Base-by-base conservation (phyloP, 2,113 vertebrate genomes). In the Piliocolobus tephrosceles region DNA sequence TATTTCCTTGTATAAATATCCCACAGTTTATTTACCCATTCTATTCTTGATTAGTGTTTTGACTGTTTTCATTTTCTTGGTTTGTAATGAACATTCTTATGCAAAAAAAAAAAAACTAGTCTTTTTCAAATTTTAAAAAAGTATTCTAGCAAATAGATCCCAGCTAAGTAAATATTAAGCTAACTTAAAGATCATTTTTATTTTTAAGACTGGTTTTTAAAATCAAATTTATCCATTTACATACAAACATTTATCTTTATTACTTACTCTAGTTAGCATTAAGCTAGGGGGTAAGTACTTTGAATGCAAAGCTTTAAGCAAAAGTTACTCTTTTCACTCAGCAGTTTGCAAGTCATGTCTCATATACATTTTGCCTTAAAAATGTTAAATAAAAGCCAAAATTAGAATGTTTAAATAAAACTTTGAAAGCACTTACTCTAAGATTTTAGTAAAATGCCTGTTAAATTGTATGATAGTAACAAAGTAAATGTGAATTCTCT, bases 281-380 rank as follows among this genome's bases (percentile, higher is more conserved):
- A 27, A 93, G 45, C 52, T 35, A 27, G 78, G 45, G 61, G 35
- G 47, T 30, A 52, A 72, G 8, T n/a, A 40, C 16, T 68, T 91
- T 22, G 78, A 66, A 55, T 86, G 52, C 23, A 96, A 25, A 93
- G 45, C 43, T 90, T 84, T 94, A 79, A 87, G 52, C 94, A 92
- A 47, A 95, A 95, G 45, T 89, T 79, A 86, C 79, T 96, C 95
- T 95, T 81, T 61, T 79, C 70, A 88, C 89, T 88, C 25, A 87
- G 87, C 82, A 90, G 45, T 96, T 95, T 96, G 87, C 61, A 95
- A 90, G 80, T 96, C 91, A 82, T 73, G 16, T 91, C 80, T 96
- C 40, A 20, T 95, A 84, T 79, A 89, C 73, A 91, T 96, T 97
- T 96, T 89, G 78, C 94, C 83, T 86, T 97, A 83, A 96, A 88